Evolutionary conservation across 2,888 invertebrate genomes (phyloP), one percentile per base, ranked within the genome.

Genomic region (Iphiclides podalirius): DNA sequence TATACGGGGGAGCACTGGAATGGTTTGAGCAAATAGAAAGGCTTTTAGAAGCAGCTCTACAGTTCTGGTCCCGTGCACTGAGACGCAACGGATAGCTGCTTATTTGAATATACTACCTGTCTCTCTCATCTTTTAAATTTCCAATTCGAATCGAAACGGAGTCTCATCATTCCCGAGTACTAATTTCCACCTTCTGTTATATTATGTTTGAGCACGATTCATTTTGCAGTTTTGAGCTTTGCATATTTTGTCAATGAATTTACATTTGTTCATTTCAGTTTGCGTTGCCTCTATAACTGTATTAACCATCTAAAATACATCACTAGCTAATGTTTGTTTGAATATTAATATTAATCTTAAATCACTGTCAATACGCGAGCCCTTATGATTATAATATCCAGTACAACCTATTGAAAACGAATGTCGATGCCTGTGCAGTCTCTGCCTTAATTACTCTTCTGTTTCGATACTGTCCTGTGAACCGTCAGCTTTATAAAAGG

Each of bases 11-110:
- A 61, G 61, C n/a, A n/a, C n/a, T n/a, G n/a, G n/a, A n/a, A 63
- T 62, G 67, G 60, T 64, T 66, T 70, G 66, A 64, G 65, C 70
- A 75, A 72, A 76, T 70, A 70, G 62, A 63, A 67, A 69, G 63
- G 73, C 72, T 72, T 75, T 74, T 67, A 73, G 63, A 64, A 64
- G 57, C 59, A 55, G 56, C 54, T 56, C 59, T 61, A 58, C 51
- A 59, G 63, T 64, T 51, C n/a, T n/a, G n/a, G n/a, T n/a, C n/a
- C 60, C 23, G 57, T 59, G 53, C 45, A 31, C 41, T 43, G 47
- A 54, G 51, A 50, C 58, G 56, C 59, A 58, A 60, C 64, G 58
- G 63, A 63, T 65, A 51, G 52, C 52, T 35, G 26, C 47, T 53
- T 54, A 55, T 57, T 57, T 55, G 55, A 52, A 48, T 57, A 53